Percentiles rank a stretch among this genome's conserved stretches.
phyloP scores from a whole-genome alignment of 2,113 vertebrate species.

The Erythrocercus mccallii region DNA sequence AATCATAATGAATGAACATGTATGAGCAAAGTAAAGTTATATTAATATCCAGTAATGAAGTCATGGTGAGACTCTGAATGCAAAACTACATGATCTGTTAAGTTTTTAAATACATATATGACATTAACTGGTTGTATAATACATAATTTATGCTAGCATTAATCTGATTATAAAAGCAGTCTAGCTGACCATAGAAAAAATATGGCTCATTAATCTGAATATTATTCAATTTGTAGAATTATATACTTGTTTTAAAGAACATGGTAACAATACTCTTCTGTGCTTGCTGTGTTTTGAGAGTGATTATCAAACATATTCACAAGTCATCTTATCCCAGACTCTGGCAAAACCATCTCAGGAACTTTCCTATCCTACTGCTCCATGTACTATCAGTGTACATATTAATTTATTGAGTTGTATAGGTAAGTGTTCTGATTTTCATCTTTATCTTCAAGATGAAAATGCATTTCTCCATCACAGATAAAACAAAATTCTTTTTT shows the following conservation, averaged over 20 bases:
- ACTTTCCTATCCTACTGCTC: not conserved
- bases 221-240: not conserved
- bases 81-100: not conserved
- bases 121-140: not conserved
- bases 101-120: not conserved
- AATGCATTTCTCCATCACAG: not conserved
- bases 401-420: not conserved
- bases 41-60: not conserved
- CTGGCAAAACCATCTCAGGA: not conserved
- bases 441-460: not conserved
- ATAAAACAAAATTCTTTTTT: not conserved
- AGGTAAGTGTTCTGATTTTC: not conserved
- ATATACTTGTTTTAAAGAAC: not conserved
- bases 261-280: not conserved
- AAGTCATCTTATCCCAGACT: not conserved
- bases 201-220: not conserved
- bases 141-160: not conserved
- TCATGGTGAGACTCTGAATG: not conserved
- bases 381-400: not conserved
- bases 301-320: not conserved
- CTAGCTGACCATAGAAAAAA: not conserved
- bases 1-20: not conserved
- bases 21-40: not conserved
- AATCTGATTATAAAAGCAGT: not conserved
- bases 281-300: not conserved